A percentile compares a stretch with the other conserved stretches of the same genome.
Conservation (phyloP, 2,113 vertebrate species). For the Proterorhinus semilunaris region DNA sequence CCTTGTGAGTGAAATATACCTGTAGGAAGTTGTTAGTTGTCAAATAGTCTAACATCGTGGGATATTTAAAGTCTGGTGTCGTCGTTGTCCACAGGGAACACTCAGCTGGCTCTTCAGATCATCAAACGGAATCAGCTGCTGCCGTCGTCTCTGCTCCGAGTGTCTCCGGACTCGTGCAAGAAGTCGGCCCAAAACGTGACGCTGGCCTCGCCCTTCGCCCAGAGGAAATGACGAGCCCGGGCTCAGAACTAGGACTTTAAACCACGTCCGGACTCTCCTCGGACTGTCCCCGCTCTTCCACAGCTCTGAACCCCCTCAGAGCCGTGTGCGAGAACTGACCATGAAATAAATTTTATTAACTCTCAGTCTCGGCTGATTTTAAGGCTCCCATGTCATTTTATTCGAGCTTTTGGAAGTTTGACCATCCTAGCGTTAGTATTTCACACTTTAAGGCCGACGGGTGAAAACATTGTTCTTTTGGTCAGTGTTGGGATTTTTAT, state of each 20-base stretch:
- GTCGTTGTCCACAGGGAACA: constrained; percentile 83
- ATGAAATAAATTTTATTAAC: constrained; percentile 65
- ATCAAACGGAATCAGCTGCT: constrained; percentile 98
- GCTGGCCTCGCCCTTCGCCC: constrained; percentile 85
- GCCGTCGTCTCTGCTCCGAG: constrained; percentile 81
- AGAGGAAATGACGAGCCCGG: constrained; percentile 83
- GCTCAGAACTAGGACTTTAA: background rate
- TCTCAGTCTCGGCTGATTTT: background rate
- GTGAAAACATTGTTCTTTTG: no score
- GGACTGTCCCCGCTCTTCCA: background rate
- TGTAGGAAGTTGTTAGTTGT: no score
- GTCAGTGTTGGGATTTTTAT: no score
- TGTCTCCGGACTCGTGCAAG: constrained; percentile 83
- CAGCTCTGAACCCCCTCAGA: background rate
- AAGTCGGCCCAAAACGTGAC: constrained; percentile 86
- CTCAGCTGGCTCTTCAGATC: constrained; percentile 97
- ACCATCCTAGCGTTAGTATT: no score
- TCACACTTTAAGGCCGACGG: no score
- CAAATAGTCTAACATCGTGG: no score
- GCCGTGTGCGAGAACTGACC: constrained; percentile 15
- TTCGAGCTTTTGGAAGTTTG: no score
- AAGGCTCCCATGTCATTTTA: background rate
- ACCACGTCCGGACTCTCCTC: background rate
- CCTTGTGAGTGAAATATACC: no score
- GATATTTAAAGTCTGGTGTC: background rate